Evolutionary conservation across 2,113 vertebrate genomes (phyloP).

Genomic region (Verasper variegatus): DNA sequence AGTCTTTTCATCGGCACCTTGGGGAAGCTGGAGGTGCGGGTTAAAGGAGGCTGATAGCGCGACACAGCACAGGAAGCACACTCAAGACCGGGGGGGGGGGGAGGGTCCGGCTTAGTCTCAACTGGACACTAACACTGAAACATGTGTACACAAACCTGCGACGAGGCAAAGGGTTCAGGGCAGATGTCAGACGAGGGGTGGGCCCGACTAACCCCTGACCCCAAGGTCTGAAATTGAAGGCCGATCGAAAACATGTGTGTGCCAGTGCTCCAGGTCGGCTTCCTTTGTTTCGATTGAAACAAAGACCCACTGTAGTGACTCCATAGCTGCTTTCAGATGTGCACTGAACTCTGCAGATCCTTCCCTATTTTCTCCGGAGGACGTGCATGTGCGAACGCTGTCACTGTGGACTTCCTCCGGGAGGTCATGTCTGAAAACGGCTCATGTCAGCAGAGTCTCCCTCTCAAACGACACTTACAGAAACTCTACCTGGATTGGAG

Average conservation of each 20-base stretch:
- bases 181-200: slow-evolving; percentile 46
- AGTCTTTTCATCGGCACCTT: slow-evolving; percentile 60
- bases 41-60: not conserved
- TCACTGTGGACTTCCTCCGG: too few species aligned
- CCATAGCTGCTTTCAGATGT: not conserved
- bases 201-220: slow-evolving; percentile 56
- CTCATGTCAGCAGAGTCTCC: not conserved
- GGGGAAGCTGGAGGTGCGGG: slow-evolving; percentile 25
- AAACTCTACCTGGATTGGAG: not conserved
- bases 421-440: not conserved
- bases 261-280: slow-evolving; percentile 5
- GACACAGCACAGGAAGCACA: not conserved
- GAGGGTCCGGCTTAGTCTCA: slow-evolving; percentile 15
- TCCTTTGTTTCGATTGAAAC: slow-evolving; percentile 18
- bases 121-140: slow-evolving; percentile 47
- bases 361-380: too few species aligned
- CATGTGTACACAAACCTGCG: slow-evolving; percentile 53
- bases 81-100: slow-evolving; percentile 8
- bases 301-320: slow-evolving; percentile 45
- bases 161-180: slow-evolving; percentile 44
- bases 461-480: slow-evolving; percentile 19
- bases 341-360: too few species aligned
- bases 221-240: slow-evolving; percentile 54
- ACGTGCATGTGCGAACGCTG: too few species aligned
- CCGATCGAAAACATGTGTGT: slow-evolving; percentile 70